Percentiles rank a stretch among this genome's conserved stretches.
Evolutionary conservation across 2,113 vertebrate genomes (phyloP).

Genomic region (Pristiophorus japonicus): DNA sequence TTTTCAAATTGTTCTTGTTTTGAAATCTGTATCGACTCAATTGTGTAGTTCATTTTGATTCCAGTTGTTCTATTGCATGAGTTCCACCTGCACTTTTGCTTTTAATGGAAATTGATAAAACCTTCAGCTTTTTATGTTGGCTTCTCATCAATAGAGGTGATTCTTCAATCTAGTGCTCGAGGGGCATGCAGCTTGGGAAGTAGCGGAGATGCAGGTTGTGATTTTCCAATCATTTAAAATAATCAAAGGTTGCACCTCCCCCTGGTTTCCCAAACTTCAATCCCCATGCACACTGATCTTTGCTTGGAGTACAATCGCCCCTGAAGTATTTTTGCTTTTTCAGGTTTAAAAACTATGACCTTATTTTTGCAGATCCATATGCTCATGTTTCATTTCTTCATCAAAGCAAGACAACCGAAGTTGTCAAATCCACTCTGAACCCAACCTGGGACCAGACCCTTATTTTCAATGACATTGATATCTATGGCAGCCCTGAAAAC

Average conservation of each 20-base stretch:
- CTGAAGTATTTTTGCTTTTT: not conserved
- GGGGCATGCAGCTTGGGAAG: not conserved
- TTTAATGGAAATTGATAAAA: not conserved
- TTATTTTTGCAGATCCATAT: conserved; percentile 75
- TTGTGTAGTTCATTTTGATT: not conserved
- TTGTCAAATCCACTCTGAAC: conserved; percentile 77
- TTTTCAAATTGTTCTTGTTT: not conserved
- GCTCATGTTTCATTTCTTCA: conserved; percentile 89
- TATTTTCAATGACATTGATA: conserved; percentile 83
- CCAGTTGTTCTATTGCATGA: not conserved
- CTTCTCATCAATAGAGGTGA: not conserved
- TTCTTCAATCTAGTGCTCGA: not conserved
- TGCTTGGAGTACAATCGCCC: not conserved
- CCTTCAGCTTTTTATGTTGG: not conserved
- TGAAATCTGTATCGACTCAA: not conserved
- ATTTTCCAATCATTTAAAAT: not conserved
- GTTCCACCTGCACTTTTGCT: not conserved
- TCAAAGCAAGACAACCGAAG: conserved; percentile 89
- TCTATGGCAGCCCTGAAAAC: conserved; percentile 75
- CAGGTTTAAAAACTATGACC: not conserved
- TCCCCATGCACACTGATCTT: not conserved
- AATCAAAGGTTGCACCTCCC: too few relatives aligned
- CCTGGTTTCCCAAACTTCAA: not conserved
- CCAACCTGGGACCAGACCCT: conserved; percentile 96
- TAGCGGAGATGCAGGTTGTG: not conserved